Conservation (phyloP, 2,888 invertebrate species). For the Leptogaster cylindrica region DNA sequence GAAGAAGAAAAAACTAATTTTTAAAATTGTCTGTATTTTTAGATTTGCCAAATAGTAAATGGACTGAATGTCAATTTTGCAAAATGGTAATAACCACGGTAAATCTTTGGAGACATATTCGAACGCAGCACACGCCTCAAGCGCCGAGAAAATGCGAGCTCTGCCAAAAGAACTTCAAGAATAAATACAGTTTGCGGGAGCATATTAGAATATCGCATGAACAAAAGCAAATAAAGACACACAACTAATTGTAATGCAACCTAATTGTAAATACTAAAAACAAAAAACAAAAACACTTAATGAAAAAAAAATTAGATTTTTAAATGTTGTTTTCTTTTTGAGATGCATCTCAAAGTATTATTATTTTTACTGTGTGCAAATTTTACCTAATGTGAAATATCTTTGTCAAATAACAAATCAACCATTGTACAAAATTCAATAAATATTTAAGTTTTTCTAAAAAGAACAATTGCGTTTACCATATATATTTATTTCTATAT, state of each 20-base stretch:
- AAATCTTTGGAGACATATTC: slow-evolving; percentile 64
- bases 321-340: too few relatives aligned
- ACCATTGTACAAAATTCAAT: too few relatives aligned
- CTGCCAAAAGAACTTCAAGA: slow-evolving; percentile 63
- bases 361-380: too few relatives aligned
- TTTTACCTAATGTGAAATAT: too few relatives aligned
- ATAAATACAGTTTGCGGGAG: slow-evolving; percentile 62
- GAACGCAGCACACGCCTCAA: slow-evolving; percentile 62
- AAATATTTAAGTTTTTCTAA: neutral
- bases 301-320: too few relatives aligned
- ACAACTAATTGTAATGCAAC: slow-evolving; percentile 6
- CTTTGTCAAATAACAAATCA: too few relatives aligned
- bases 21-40: slow-evolving; percentile 57
- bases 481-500: neutral
- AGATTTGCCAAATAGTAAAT: slow-evolving; percentile 63
- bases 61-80: slow-evolving; percentile 64
- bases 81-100: slow-evolving; percentile 63
- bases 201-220: slow-evolving; percentile 62
- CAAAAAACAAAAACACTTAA: too few relatives aligned
- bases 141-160: slow-evolving; percentile 62
- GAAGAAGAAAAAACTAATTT: slow-evolving; percentile 43
- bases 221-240: slow-evolving; percentile 54
- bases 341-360: too few relatives aligned
- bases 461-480: neutral
- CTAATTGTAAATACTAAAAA: too few relatives aligned